Evolutionary conservation across 1,140 invertebrate species (phyloP).

Genomic region (Adelges cooleyi): DNA sequence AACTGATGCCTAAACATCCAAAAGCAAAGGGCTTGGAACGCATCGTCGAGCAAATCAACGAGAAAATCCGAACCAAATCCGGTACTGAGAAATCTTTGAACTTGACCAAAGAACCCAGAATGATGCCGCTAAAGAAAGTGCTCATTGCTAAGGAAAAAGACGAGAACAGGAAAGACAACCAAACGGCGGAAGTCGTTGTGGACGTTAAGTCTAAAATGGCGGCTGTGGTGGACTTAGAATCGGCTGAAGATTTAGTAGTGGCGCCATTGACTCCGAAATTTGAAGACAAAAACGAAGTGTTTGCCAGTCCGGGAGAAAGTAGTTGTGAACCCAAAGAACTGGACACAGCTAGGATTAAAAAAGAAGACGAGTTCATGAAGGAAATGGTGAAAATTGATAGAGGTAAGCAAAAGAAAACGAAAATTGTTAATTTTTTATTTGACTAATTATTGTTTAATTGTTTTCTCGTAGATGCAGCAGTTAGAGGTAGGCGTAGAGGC

Average conservation of each 20-base stretch:
- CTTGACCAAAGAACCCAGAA: constrained; percentile 19
- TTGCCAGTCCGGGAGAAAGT: constrained; percentile 31
- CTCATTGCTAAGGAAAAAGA: constrained; percentile 38
- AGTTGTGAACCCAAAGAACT: constrained; percentile 32
- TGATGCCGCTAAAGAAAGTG: constrained; percentile 24
- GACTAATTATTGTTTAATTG: background rate
- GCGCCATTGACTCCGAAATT: constrained; percentile 29
- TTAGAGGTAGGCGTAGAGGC: constrained; percentile 33
- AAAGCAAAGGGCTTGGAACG: constrained; percentile 19
- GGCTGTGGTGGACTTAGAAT: constrained; percentile 32
- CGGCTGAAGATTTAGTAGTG: constrained; percentile 27
- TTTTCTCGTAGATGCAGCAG: constrained; percentile 5
- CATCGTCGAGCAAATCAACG: constrained; percentile 22
- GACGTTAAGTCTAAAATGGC: constrained; percentile 33
- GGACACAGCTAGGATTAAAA: constrained; percentile 28
- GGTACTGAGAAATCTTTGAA: constrained; percentile 3
- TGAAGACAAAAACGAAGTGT: constrained; percentile 29
- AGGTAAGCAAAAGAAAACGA: too few species aligned
- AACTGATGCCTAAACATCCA: constrained; percentile 11
- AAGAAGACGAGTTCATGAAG: constrained; percentile 13
- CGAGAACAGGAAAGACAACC: constrained; percentile 22
- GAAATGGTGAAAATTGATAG: constrained; percentile 2
- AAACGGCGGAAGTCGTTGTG: background rate
- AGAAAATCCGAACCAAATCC: constrained; percentile 23
- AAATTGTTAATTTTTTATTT: background rate